Evolutionary conservation across 35 echinoderm and acorn worm genomes (phyloP), one percentile per base, ranked within the genome.

Genomic region (Eucidaris tribuloides): DNA sequence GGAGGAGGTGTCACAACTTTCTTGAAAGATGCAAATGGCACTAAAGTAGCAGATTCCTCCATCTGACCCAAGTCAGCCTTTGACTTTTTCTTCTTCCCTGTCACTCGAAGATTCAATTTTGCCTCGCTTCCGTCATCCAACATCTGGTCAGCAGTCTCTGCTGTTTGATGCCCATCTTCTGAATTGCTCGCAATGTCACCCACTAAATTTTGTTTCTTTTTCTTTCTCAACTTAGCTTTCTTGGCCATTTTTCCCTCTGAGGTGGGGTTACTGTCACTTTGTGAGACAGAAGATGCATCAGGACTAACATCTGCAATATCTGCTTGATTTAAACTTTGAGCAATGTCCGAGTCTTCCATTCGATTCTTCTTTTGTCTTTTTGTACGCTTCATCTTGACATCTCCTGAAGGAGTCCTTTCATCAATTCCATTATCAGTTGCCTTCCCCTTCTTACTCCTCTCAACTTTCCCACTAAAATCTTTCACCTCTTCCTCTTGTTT

Each of bases 21-120:
- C 77, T 88, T 50, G 62, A 88, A 88, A 43, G 85, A 56, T 88
- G 85, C 85, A 68, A 88, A 88, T 81, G 85, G 76, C 39, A n/a
- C n/a, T n/a, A n/a, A n/a, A n/a, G n/a, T n/a, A n/a, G n/a, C n/a
- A n/a, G n/a, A 17, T 76, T 19, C 35, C 70, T 33, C 34, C 1
- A 20, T 33, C 35, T 76, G 38, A 76, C 38, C 24, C 13, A 18
- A 52, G 5, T 24, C 25, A 58, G 76, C 44, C 77, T 31, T 35
- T 6, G 4, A 31, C 65, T 37, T 3, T 19, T 18, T 31, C 20
- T 24, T 31, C 20, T 4, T 34, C 20, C 19, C 18, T 0, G 5
- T 71, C 3, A 31, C 65, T 36, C 5, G 65, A 36, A 5, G 4
- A 1, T 4, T 34, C 33, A 17, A 17, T 45, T 80, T 87, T 25